phyloP scores from a whole-genome alignment of 2,888 invertebrate species.

The Ectobius pallidus region DNA sequence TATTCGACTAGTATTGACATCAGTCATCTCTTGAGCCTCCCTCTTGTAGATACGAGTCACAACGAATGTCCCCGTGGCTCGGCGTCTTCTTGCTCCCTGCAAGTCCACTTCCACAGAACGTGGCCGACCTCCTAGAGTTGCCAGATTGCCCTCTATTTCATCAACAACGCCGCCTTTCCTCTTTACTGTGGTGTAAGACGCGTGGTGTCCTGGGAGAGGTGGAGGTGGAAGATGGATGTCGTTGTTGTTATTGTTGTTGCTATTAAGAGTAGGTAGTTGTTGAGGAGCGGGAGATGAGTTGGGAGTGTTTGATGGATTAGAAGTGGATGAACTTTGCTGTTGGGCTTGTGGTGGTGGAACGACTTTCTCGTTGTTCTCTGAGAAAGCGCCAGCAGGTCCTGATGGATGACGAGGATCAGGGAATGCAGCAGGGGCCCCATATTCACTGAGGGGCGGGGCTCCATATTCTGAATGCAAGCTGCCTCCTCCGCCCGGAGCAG shows the following conservation, averaged over 20 bases:
- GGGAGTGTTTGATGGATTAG: slow-evolving; percentile 65
- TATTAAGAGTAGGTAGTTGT: slow-evolving; percentile 53
- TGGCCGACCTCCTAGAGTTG: slow-evolving; percentile 83
- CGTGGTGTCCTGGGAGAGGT: slow-evolving; percentile 81
- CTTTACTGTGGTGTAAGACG: slow-evolving; percentile 82
- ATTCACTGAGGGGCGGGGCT: slow-evolving; percentile 60
- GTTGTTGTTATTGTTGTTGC: slow-evolving; percentile 49
- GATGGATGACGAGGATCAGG: slow-evolving; percentile 88
- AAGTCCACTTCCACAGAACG: slow-evolving; percentile 86
- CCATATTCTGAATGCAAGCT: slow-evolving; percentile 66
- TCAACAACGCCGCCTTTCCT: slow-evolving; percentile 70
- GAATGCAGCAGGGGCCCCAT: slow-evolving; percentile 61
- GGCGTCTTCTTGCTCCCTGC: slow-evolving; percentile 72
- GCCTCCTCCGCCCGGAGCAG: slow-evolving; percentile 53
- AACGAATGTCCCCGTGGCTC: slow-evolving; percentile 63
- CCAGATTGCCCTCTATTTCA: slow-evolving; percentile 77
- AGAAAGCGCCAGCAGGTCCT: slow-evolving; percentile 81
- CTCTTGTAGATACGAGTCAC: slow-evolving; percentile 80
- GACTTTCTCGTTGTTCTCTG: slow-evolving; percentile 79
- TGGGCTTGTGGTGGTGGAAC: slow-evolving; percentile 82
- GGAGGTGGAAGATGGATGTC: slow-evolving; percentile 80
- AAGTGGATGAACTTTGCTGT: slow-evolving; percentile 65
- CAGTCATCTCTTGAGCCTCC: slow-evolving; percentile 82
- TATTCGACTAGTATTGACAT: slow-evolving; percentile 54
- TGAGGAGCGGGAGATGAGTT: slow-evolving; percentile 62